Conservation (phyloP, 1,140 invertebrate genomes). For the Listronotus oregonensis region DNA sequence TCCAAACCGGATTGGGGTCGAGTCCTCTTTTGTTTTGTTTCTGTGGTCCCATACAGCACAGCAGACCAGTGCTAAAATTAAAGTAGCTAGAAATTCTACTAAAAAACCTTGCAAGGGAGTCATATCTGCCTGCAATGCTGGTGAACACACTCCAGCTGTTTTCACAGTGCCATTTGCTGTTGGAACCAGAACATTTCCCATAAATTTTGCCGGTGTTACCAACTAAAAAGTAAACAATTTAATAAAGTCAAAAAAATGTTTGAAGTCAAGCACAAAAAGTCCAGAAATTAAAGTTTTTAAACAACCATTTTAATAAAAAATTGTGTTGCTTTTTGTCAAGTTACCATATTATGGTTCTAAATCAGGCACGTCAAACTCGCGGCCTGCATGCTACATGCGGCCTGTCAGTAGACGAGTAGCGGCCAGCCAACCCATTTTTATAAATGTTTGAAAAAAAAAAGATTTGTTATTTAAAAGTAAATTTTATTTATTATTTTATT, state of each 20-base stretch:
- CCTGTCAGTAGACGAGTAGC: no score
- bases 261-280: not conserved
- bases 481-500: no score
- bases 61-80: constrained; percentile 65
- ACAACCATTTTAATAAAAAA: no score
- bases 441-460: no score
- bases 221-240: constrained; percentile 44
- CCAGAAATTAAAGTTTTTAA: no score
- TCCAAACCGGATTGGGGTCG: constrained; percentile 66
- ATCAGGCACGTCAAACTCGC: no score
- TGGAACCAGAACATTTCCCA: constrained; percentile 40
- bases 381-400: no score
- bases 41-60: constrained; percentile 69
- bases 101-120: constrained; percentile 57
- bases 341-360: no score
- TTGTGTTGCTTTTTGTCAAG: no score
- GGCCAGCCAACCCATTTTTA: no score
- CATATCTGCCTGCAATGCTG: constrained; percentile 34
- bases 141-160: constrained; percentile 45
- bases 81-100: constrained; percentile 65
- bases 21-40: constrained; percentile 63
- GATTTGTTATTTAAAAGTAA: no score
- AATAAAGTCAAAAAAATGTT: not conserved
- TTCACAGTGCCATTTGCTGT: constrained; percentile 32
- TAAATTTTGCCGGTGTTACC: constrained; percentile 57